These are phyloP conservation scores for Stigmatopora nigra DNA, from an alignment of 2,113 vertebrate species.

Conservation along the genomic window DNA sequence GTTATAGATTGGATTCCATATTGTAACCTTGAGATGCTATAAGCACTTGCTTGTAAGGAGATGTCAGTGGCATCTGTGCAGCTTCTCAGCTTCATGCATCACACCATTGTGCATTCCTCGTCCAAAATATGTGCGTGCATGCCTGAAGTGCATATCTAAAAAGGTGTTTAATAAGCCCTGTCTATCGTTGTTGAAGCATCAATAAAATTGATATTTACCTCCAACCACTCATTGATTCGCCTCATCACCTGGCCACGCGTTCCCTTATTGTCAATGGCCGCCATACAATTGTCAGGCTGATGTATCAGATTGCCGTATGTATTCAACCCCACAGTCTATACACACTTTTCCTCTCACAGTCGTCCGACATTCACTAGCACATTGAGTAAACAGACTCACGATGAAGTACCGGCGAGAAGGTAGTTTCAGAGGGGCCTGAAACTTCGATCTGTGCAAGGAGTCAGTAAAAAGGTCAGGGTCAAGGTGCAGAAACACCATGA, in stretches of 20 bases:
- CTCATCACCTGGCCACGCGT: constrained; percentile 28
- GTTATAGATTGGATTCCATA: constrained; percentile 64
- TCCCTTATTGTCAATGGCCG: constrained; percentile 19
- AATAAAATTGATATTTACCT: constrained; percentile 51
- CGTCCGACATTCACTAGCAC: not conserved
- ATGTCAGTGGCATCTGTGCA: constrained; percentile 58
- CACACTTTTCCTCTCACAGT: constrained; percentile 1
- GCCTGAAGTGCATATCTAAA: constrained; percentile 30
- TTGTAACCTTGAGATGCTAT: constrained; percentile 63
- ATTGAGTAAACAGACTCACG: constrained; percentile 26
- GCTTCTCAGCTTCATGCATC: constrained; percentile 34
- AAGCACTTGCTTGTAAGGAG: constrained; percentile 54
- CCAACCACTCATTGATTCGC: constrained; percentile 46
- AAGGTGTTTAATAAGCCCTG: constrained; percentile 31
- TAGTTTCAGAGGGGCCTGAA: not conserved
- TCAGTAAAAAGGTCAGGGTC: constrained; percentile 4
- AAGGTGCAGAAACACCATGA: constrained; percentile 5
- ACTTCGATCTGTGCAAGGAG: not conserved
- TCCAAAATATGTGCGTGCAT: constrained; percentile 6
- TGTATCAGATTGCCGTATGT: constrained; percentile 37
- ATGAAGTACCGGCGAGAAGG: not conserved
- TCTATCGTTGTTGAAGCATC: constrained; percentile 40
- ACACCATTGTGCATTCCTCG: not conserved
- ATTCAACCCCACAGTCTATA: constrained; percentile 7
- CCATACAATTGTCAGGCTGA: constrained; percentile 21